These are phyloP conservation scores for Nysson spinosus DNA, from an alignment of 2,888 invertebrate species.

Conservation along the genomic window DNA sequence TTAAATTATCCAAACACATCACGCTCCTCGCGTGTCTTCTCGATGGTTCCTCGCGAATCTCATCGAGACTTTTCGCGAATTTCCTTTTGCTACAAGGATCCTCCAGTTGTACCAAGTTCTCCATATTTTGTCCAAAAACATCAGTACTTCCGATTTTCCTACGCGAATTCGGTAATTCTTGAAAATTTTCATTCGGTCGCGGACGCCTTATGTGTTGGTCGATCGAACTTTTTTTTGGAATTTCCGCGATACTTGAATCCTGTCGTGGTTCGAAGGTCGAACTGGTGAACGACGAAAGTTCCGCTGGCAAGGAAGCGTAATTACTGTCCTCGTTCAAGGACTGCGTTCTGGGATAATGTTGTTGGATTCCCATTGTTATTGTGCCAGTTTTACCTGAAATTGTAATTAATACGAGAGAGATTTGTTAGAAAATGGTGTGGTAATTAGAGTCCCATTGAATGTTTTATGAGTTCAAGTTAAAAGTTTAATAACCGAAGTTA, in stretches of 20 bases:
- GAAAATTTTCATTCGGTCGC: slow-evolving; percentile 66
- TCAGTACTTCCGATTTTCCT: slow-evolving; percentile 74
- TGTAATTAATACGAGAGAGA: too few species aligned
- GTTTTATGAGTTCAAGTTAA: too few species aligned
- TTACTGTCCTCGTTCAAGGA: slow-evolving; percentile 65
- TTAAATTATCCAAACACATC: slow-evolving; percentile 56
- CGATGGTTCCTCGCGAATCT: slow-evolving; percentile 68
- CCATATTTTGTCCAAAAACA: slow-evolving; percentile 73
- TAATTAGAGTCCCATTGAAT: too few species aligned
- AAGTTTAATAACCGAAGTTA: too few species aligned
- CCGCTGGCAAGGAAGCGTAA: slow-evolving; percentile 70
- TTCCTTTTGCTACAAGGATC: slow-evolving; percentile 67
- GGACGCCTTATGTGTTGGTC: slow-evolving; percentile 46
- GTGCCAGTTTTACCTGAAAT: slow-evolving; percentile 68
- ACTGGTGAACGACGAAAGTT: slow-evolving; percentile 67
- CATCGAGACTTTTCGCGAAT: slow-evolving; percentile 70
- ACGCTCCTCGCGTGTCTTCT: slow-evolving; percentile 63
- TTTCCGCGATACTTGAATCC: slow-evolving; percentile 22
- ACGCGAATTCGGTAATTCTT: slow-evolving; percentile 57
- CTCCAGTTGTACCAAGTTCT: slow-evolving; percentile 72
- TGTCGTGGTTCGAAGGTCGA: slow-evolving; percentile 69
- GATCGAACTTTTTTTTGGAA: slow-evolving; percentile 40
- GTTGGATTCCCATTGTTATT: slow-evolving; percentile 71
- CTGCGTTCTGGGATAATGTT: slow-evolving; percentile 67
- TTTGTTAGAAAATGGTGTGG: too few species aligned